Conservation (phyloP, 2,113 vertebrate genomes). For the Stigmatopora nigra region DNA sequence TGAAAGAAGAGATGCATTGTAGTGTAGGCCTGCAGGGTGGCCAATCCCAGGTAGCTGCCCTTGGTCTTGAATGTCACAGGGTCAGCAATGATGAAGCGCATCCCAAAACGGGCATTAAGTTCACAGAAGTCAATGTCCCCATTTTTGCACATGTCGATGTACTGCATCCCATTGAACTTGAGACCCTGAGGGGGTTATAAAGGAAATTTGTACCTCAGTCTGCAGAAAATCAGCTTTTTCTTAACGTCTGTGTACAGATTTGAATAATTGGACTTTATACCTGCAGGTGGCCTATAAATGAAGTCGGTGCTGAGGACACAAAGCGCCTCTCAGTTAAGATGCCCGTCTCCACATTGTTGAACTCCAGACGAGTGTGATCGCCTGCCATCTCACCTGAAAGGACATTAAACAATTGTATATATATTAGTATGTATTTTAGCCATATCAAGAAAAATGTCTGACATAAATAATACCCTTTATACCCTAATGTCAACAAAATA, state of each 20-base stretch:
- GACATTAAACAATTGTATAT: conserved; percentile 3
- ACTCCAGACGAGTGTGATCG: conserved; percentile 93
- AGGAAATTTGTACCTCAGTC: neutral
- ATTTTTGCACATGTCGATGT: conserved; percentile 97
- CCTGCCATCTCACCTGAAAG: conserved; percentile 87
- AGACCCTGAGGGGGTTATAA: conserved; percentile 70
- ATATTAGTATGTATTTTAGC: neutral
- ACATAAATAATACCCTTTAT: neutral
- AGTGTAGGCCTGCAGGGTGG: conserved; percentile 92
- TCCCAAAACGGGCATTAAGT: conserved; percentile 91
- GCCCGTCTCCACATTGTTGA: conserved; percentile 94
- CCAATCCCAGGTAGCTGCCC: conserved; percentile 89
- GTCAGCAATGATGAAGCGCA: conserved; percentile 92
- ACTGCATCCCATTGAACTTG: conserved; percentile 91
- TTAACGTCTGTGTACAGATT: neutral
- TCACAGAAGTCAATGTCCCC: conserved; percentile 96
- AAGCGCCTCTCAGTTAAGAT: conserved; percentile 93
- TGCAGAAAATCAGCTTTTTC: neutral
- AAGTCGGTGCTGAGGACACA: conserved; percentile 84
- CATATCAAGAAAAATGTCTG: neutral
- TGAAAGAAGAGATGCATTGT: conserved; percentile 99
- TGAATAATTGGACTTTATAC: conserved; percentile 23
- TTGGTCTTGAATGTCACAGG: conserved; percentile 95
- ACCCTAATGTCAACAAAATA: conserved; percentile 49
- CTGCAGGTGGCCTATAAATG: conserved; percentile 91